These are phyloP conservation scores for Stenotaenia linearis DNA, from an alignment of 2,888 invertebrate genomes.

Conservation along the genomic window DNA sequence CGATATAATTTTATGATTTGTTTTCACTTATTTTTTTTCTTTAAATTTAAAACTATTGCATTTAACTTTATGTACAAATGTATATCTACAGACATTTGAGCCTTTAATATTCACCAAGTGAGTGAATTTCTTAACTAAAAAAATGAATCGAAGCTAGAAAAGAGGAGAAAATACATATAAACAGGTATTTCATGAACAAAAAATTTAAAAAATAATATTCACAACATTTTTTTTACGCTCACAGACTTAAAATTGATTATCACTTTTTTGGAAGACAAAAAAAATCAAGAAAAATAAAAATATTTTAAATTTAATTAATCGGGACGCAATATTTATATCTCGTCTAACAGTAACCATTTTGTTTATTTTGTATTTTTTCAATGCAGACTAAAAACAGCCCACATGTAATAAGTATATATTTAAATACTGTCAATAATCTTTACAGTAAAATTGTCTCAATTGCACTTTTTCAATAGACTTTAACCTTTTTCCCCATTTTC, in stretches of 20 bases:
- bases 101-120: neutral
- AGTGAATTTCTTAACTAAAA: neutral
- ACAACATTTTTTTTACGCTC: neutral
- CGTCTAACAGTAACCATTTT: constrained; percentile 14
- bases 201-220: constrained; percentile 19
- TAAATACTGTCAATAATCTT: constrained; percentile 5
- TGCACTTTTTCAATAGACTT: neutral
- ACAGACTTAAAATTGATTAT: constrained; percentile 1
- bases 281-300: constrained; percentile 1
- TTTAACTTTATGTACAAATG: neutral
- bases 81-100: constrained; percentile 19
- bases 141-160: neutral
- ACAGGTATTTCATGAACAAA: neutral
- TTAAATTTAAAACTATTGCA: neutral
- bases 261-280: neutral
- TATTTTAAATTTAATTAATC: neutral
- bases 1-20: neutral
- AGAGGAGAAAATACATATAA: neutral
- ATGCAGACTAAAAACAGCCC: neutral
- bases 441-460: constrained; percentile 5
- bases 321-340: constrained; percentile 20
- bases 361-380: neutral
- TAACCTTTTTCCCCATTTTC: neutral
- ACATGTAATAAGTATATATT: neutral
- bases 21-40: neutral